Percentiles rank a stretch among this genome's conserved stretches.
These are phyloP conservation scores for Montifringilla adamsi DNA, from an alignment of 2,113 vertebrate species.

Conservation along the genomic window DNA sequence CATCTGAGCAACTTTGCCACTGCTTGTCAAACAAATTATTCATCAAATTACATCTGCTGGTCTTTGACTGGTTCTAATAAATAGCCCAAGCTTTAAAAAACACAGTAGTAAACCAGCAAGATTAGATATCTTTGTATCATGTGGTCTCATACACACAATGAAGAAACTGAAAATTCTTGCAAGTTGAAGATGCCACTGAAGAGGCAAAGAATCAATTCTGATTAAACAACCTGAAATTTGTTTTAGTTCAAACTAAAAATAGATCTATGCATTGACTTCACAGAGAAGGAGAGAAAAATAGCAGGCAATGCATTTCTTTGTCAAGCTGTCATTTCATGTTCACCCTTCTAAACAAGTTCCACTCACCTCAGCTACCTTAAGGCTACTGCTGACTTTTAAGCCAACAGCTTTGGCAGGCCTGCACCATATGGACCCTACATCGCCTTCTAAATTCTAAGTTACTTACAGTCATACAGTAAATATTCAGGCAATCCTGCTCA, in stretches of 20 bases:
- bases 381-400: neutral
- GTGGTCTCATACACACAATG: neutral
- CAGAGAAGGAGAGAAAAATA: neutral
- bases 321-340: neutral
- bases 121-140: neutral
- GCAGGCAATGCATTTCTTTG: neutral
- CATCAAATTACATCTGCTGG: neutral
- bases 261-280: neutral
- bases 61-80: neutral
- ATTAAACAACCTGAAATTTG: neutral
- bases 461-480: neutral
- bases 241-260: neutral
- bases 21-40: conserved; percentile 39
- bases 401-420: neutral
- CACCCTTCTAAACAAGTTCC: neutral
- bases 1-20: neutral
- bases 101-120: neutral
- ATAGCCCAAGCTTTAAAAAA: neutral
- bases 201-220: neutral
- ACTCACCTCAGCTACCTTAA: neutral
- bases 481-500: neutral
- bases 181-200: neutral
- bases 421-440: neutral
- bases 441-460: neutral
- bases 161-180: neutral